Percentiles rank a stretch among this genome's conserved stretches.
phyloP scores from a whole-genome alignment of 2,888 invertebrate genomes.

The Trachelus stipa region DNA sequence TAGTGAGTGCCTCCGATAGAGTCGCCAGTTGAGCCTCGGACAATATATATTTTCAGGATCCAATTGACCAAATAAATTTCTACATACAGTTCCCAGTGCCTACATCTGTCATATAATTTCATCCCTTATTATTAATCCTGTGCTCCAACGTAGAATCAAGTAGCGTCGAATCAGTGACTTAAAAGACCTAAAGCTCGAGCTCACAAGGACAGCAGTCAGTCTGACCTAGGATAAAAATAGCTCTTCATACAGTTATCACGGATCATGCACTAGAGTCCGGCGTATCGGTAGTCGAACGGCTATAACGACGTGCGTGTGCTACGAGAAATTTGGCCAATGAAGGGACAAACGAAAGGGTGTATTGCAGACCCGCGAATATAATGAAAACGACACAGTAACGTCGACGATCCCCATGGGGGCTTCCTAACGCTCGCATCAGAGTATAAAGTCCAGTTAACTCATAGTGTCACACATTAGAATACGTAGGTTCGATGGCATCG shows the following conservation, averaged over 20 bases:
- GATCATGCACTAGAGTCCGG: conserved; percentile 53
- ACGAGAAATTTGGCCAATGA: conserved; percentile 64
- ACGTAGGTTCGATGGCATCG: neutral
- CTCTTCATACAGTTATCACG: conserved; percentile 57
- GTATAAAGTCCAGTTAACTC: neutral
- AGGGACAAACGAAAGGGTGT: conserved; percentile 38
- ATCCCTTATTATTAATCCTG: neutral
- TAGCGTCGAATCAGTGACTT: neutral
- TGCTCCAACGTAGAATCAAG: neutral
- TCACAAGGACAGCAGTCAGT: neutral
- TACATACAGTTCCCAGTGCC: neutral
- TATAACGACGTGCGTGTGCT: conserved; percentile 64
- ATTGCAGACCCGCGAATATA: conserved; percentile 12
- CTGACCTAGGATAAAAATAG: conserved; percentile 40
- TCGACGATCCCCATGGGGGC: neutral
- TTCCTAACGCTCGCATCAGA: conserved; percentile 27
- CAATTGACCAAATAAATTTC: neutral
- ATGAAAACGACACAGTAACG: neutral
- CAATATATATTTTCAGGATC: neutral
- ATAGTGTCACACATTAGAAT: neutral
- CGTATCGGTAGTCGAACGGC: conserved; percentile 57
- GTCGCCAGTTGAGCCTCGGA: neutral
- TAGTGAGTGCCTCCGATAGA: neutral
- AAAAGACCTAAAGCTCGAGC: neutral
- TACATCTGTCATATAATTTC: neutral